phyloP scores from a whole-genome alignment of 2,888 invertebrate genomes.

The Drosophila mercatorum region DNA sequence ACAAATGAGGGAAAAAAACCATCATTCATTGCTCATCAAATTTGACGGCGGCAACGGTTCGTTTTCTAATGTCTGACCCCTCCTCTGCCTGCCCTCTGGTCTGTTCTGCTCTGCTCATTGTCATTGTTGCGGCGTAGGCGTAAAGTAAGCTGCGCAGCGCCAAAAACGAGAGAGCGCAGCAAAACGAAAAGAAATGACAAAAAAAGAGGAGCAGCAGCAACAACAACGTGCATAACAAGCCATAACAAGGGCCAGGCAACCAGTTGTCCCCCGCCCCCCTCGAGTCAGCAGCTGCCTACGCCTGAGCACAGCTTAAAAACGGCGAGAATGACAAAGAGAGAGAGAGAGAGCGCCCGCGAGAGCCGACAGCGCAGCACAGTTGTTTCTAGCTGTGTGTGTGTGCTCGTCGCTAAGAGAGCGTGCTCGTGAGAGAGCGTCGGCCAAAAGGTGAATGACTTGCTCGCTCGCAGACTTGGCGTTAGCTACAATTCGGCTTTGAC shows the following conservation, averaged over 20 bases:
- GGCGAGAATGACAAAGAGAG: slow-evolving; percentile 19
- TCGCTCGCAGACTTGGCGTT: slow-evolving; percentile 44
- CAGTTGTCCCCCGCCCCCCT: slow-evolving; percentile 12
- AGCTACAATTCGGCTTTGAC: slow-evolving; percentile 51
- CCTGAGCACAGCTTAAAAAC: slow-evolving; percentile 35
- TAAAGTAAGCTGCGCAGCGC: slow-evolving; percentile 63
- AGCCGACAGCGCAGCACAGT: slow-evolving; percentile 39
- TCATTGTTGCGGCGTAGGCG: slow-evolving; percentile 57
- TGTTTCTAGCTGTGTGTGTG: slow-evolving; percentile 10
- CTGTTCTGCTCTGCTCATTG: slow-evolving; percentile 16
- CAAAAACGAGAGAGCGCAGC: slow-evolving; percentile 19
- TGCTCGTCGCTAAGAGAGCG: slow-evolving; percentile 19
- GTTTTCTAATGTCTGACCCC: slow-evolving; percentile 64
- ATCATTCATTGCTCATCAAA: slow-evolving; percentile 72
- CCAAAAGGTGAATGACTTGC: slow-evolving; percentile 75
- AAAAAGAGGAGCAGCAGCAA: slow-evolving; percentile 1
- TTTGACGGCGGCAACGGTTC: slow-evolving; percentile 55
- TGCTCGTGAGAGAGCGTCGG: slow-evolving; percentile 44
- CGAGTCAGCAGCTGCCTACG: background rate
- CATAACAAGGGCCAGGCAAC: slow-evolving; percentile 45
- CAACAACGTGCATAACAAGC: slow-evolving; percentile 39
- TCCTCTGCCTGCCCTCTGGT: background rate
- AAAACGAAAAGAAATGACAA: slow-evolving; percentile 6
- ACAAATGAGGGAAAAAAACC: slow-evolving; percentile 12
- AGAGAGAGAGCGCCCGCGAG: slow-evolving; percentile 20